A percentile compares a stretch with the other conserved stretches of the same genome.
Evolutionary conservation across 1,140 invertebrate species (phyloP).

Genomic region (Hirudo medicinalis): DNA sequence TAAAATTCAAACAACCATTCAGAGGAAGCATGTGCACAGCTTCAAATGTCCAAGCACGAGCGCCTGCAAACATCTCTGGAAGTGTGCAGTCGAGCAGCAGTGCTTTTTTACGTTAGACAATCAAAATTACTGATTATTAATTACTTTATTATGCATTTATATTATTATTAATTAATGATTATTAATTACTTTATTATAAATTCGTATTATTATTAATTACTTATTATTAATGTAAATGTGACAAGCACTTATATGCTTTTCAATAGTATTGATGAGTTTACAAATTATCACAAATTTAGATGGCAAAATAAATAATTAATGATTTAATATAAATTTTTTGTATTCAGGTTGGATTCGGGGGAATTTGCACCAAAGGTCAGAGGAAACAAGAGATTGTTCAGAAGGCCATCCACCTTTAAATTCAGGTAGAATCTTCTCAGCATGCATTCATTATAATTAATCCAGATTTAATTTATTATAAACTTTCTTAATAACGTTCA

Average conservation of each 20-base stretch:
- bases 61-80: conserved; percentile 76
- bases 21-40: conserved; percentile 84
- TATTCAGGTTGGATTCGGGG: conserved; percentile 61
- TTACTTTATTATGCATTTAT: no score
- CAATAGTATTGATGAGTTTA: no score
- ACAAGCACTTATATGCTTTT: not conserved
- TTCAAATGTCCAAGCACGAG: conserved; percentile 77
- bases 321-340: no score
- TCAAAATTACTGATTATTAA: not conserved
- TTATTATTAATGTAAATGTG: not conserved
- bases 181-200: no score
- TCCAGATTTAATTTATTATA: no score
- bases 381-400: conserved; percentile 74
- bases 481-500: no score
- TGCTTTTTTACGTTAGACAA: conserved; percentile 75
- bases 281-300: no score
- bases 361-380: conserved; percentile 67
- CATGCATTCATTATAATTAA: no score
- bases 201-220: no score
- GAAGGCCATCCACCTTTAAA: conserved; percentile 76
- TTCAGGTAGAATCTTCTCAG: conserved; percentile 26
- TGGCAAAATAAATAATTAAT: no score
- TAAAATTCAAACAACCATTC: conserved; percentile 20
- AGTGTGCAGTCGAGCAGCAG: conserved; percentile 82
- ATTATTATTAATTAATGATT: no score